phyloP scores from a whole-genome alignment of 1,140 invertebrate genomes.

The Temnothorax nylanderi region DNA sequence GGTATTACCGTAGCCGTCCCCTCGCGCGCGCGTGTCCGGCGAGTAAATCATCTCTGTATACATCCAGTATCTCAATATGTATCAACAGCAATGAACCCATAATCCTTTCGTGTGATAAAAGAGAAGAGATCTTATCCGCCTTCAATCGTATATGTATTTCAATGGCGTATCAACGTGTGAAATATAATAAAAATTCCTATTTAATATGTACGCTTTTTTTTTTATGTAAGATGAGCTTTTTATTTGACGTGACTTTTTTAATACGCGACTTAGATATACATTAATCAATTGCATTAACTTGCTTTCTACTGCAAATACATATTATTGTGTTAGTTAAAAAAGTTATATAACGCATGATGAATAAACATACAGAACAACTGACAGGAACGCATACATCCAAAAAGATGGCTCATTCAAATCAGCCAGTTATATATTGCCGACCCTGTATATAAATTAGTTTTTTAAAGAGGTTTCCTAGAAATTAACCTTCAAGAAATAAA shows the following conservation, averaged over 20 bases:
- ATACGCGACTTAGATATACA: neutral
- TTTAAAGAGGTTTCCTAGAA: neutral
- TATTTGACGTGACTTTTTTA: no score
- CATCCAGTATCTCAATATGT: conserved; percentile 20
- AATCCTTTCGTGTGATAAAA: neutral
- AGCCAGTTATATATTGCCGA: no score
- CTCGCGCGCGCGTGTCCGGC: conserved; percentile 32
- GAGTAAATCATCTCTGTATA: conserved; percentile 21
- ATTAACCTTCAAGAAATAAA: neutral
- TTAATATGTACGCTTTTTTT: no score
- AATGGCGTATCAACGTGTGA: neutral
- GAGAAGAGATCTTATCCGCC: neutral
- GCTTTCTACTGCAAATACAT: neutral
- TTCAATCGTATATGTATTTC: neutral
- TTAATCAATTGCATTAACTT: neutral
- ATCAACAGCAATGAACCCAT: neutral
- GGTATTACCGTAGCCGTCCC: conserved; percentile 5
- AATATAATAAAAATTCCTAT: neutral
- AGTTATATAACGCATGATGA: neutral
- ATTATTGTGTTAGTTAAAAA: neutral
- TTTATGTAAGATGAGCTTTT: neutral
- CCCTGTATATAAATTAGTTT: no score
- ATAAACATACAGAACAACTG: neutral
- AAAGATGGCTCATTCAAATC: no score
- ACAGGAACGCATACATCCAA: no score